These are phyloP conservation scores for Buphagus erythrorhynchus DNA, from an alignment of 2,797 vertebrate genomes.

Conservation along the genomic window DNA sequence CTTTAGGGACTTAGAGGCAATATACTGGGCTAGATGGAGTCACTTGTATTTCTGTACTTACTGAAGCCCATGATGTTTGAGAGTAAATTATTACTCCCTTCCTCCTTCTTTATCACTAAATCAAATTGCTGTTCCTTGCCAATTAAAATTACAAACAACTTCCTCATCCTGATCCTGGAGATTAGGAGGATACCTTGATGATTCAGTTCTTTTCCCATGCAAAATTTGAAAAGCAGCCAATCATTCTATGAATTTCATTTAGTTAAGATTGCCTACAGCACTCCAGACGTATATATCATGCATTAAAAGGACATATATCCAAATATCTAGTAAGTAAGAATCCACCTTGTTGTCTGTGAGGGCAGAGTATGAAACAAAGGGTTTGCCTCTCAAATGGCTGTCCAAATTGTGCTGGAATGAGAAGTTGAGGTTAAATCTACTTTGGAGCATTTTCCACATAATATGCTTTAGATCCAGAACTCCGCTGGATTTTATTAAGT, in stretches of 20 bases:
- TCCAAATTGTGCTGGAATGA: not conserved
- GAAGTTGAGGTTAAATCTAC: not conserved
- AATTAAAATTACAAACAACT: conserved; percentile 13
- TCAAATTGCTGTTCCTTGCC: not conserved
- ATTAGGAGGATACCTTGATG: not conserved
- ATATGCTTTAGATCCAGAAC: not conserved
- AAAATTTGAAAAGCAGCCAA: not conserved
- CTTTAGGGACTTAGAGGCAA: not conserved
- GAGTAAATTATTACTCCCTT: not conserved
- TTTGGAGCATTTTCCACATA: not conserved
- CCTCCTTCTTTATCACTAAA: not conserved
- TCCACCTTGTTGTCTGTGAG: not conserved
- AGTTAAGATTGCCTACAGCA: not conserved
- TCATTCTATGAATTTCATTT: not conserved
- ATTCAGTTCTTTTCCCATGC: not conserved
- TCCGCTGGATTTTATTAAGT: not conserved
- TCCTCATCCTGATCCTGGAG: not conserved
- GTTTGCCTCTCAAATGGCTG: not conserved
- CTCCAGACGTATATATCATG: not conserved
- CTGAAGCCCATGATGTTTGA: not conserved
- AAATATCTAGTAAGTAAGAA: not conserved
- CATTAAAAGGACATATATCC: not conserved
- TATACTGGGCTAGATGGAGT: not conserved
- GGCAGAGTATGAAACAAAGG: not conserved
- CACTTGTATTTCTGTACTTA: not conserved